Evolutionary conservation across 1,140 invertebrate species (phyloP).

Genomic region (Ganaspis sp.): DNA sequence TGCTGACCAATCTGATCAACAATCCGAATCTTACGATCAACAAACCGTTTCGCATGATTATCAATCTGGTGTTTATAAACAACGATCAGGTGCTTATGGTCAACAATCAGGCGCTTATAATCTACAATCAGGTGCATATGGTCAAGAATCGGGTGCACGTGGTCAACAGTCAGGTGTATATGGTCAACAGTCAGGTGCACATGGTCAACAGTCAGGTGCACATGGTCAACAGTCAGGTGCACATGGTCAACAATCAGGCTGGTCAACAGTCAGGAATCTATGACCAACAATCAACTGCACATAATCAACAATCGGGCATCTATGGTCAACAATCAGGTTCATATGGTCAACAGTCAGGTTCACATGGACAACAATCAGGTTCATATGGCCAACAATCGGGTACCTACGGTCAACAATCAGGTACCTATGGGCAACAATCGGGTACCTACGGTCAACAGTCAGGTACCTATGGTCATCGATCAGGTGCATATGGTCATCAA

Average conservation of each 20-base stretch:
- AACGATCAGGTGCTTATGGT: background rate
- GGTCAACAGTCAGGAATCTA: background rate
- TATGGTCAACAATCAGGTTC: background rate
- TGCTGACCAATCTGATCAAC: background rate
- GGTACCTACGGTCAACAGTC: background rate
- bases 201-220: background rate
- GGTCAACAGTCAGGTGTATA: background rate
- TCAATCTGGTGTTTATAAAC: background rate
- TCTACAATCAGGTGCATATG: background rate
- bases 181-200: background rate
- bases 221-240: background rate
- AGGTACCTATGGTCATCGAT: background rate
- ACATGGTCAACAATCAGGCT: background rate
- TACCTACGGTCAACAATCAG: background rate
- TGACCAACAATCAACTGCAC: background rate
- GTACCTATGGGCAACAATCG: background rate
- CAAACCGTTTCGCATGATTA: no score
- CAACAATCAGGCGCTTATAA: background rate
- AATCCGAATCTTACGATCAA: no score
- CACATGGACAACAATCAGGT: background rate
- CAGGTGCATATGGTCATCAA: background rate
- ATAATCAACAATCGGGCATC: background rate
- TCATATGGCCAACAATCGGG: background rate
- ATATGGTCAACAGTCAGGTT: background rate
- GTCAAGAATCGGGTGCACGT: background rate